Evolutionary conservation across 2,888 invertebrate genomes (phyloP).

Genomic region (Seladonia tumulorum): DNA sequence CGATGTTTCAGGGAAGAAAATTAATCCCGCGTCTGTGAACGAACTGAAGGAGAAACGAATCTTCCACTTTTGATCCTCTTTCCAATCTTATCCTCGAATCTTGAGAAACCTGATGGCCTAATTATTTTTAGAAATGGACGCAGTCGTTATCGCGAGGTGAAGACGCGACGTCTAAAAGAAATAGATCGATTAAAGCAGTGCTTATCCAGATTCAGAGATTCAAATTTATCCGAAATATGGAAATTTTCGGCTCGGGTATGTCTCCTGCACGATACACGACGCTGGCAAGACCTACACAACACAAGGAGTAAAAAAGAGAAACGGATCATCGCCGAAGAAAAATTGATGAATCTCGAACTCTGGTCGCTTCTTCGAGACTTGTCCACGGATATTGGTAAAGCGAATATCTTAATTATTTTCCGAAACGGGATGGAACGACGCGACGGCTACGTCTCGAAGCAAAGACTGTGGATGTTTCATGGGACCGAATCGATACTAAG

Average conservation of each 20-base stretch:
- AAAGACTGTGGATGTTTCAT: not conserved
- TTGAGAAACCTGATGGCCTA: not conserved
- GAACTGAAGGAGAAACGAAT: not conserved
- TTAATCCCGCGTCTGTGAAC: not conserved
- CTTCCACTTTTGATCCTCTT: not conserved
- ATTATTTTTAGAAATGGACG: not conserved
- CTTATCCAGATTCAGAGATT: no score
- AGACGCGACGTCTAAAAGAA: not conserved
- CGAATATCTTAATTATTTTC: not conserved
- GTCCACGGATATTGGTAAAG: not conserved
- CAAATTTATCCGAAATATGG: no score
- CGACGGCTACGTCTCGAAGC: not conserved
- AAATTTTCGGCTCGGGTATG: no score
- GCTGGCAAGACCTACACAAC: no score
- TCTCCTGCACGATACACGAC: no score
- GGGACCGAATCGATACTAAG: conserved; percentile 8
- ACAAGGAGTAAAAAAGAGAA: no score
- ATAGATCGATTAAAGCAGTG: not conserved
- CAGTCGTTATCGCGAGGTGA: not conserved
- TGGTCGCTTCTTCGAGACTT: not conserved
- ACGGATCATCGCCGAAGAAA: no score
- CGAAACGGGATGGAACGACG: not conserved
- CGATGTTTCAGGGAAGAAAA: not conserved
- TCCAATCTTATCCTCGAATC: not conserved
- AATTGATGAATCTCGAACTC: no score